phyloP scores from a whole-genome alignment of 2,888 invertebrate species.

The Hymenopus coronatus region DNA sequence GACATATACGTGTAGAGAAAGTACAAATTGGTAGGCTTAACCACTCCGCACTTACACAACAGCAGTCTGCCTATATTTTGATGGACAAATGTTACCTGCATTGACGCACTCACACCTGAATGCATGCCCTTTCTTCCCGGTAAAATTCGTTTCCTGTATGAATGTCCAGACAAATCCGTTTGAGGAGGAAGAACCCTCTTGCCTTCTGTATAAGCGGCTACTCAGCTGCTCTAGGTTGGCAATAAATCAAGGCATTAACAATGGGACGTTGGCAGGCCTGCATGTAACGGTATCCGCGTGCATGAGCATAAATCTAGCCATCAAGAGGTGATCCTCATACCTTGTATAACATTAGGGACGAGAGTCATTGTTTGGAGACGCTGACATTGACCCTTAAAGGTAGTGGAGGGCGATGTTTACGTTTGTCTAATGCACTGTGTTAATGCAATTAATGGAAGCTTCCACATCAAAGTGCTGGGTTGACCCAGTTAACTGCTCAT shows the following conservation, averaged over 20 bases:
- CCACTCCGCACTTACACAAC: no score
- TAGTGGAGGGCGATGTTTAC: not conserved
- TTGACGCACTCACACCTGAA: no score
- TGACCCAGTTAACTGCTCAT: not conserved
- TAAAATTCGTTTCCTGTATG: no score
- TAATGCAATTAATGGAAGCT: not conserved
- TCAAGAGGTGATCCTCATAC: not conserved
- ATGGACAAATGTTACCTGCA: no score
- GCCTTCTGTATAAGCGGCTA: not conserved
- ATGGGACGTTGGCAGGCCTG: not conserved
- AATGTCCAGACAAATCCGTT: no score
- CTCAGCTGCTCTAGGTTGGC: not conserved
- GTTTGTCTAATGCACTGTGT: not conserved
- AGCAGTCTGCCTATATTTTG: no score
- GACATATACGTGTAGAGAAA: no score
- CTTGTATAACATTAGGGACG: not conserved
- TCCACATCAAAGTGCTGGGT: not conserved
- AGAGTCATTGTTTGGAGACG: not conserved
- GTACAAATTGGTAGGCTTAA: no score
- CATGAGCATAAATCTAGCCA: not conserved
- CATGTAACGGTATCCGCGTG: not conserved
- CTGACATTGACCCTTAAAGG: not conserved
- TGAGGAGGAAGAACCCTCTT: not conserved
- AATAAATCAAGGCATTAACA: not conserved
- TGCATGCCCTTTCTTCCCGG: no score